Evolutionary conservation across 2,888 invertebrate species (phyloP), one percentile per base, ranked within the genome.

Genomic region (Eilema griseolum): DNA sequence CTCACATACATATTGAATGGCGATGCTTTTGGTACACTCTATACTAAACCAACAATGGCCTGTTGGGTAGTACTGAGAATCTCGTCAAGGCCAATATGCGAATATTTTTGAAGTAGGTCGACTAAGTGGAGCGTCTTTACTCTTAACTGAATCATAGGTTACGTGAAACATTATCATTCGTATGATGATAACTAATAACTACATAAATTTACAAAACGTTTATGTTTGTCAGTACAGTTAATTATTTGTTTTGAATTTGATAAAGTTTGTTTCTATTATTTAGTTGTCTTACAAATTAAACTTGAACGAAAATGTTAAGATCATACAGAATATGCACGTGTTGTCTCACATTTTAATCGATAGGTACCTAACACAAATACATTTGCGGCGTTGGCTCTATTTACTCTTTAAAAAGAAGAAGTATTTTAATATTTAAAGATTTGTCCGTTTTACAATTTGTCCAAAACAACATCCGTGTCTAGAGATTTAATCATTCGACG

Each of bases 31-130:
- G 66, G 62, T 75, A 63, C 69, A 76, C 24, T 76, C 72, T 73
- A 52, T 73, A 70, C 65, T 68, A 74, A 74, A 76, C 74, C 75
- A 75, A 85, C 84, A 86, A 85, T 85, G 69, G 81, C 61, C 76
- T 79, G 79, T 63, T 79, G 75, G 41, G 77, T 70, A 83, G 86
- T 91, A 88, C 90, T 81, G 76, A 87, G 89, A 90, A 90, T 82
- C 75, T 65, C 71, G 71, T 77, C 86, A 89, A 90, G 90, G 89
- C 82, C 82, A 80, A 76, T 86, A 85, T 85, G 84, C 82, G 84
- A 90, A 89, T 87, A 88, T 85, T 85, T 88, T 85, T 86, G 85
- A 91, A 88, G 85, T 90, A 88, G 90, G 91, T 86, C 90, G 85
- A 71, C 80, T 81, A 88, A 86, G 85, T 89, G 83, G 88, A 85